Conservation (phyloP, 2,888 invertebrate species). For the Icerya purchasi region DNA sequence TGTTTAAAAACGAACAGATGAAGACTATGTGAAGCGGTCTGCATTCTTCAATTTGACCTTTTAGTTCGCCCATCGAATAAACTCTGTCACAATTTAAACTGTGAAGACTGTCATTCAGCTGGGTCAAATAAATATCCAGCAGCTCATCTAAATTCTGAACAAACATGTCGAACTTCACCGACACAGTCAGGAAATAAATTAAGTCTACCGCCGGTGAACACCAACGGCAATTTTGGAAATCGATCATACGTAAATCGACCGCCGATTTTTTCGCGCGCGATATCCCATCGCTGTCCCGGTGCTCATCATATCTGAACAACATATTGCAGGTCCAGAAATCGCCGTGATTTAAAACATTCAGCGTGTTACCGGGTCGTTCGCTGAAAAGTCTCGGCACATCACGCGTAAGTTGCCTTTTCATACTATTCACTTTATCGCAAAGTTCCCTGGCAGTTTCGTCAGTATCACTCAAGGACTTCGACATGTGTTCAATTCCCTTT, state of each 20-base stretch:
- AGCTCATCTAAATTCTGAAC: constrained; percentile 6
- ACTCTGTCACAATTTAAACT: constrained; percentile 4
- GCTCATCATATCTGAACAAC: constrained; percentile 7
- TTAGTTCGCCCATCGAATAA: not conserved
- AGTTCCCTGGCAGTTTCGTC: not conserved
- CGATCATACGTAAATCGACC: constrained; percentile 2
- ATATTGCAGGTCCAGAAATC: constrained; percentile 11
- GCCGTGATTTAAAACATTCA: constrained; percentile 6
- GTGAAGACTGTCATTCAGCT: constrained; percentile 9
- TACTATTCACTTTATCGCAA: not conserved
- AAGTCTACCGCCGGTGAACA: constrained; percentile 14
- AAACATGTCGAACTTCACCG: constrained; percentile 10
- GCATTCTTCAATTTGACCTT: not conserved
- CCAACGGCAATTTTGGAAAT: constrained; percentile 13
- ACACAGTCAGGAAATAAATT: constrained; percentile 12
- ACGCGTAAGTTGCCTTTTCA: not conserved
- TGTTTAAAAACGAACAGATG: not conserved
- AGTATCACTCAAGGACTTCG: not conserved
- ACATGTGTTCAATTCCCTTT: not conserved
- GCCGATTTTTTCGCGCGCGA: constrained; percentile 14
- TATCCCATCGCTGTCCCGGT: constrained; percentile 1
- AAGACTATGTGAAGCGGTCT: not conserved
- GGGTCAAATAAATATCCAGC: constrained; percentile 6
- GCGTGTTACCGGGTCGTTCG: not conserved
- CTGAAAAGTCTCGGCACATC: not conserved